These are phyloP conservation scores for Aplochiton taeniatus DNA, from an alignment of 2,797 vertebrate genomes.

Conservation along the genomic window DNA sequence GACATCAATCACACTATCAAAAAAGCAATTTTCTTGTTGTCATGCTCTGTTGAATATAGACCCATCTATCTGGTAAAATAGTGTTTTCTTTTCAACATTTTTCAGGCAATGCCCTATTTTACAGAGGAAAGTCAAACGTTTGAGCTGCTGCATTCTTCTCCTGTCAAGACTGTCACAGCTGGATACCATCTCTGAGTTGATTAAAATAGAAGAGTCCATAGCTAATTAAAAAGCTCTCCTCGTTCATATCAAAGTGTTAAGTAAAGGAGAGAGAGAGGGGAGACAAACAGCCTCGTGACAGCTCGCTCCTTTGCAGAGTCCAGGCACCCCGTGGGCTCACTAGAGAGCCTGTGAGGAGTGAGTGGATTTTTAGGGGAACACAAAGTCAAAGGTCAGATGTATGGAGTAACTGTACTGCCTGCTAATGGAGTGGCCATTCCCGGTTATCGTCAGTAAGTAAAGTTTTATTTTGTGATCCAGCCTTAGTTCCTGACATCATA, in stretches of 20 bases:
- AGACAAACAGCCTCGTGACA: conserved; percentile 78
- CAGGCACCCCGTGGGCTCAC: conserved; percentile 64
- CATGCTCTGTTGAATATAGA: conserved; percentile 49
- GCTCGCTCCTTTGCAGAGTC: conserved; percentile 75
- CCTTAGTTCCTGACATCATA: conserved; percentile 37
- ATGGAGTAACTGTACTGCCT: conserved; percentile 26
- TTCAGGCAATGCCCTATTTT: conserved; percentile 48
- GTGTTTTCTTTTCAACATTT: conserved; percentile 56
- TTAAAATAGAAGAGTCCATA: conserved; percentile 79
- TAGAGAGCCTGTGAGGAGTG: conserved; percentile 54
- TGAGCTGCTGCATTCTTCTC: conserved; percentile 70
- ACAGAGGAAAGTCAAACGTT: conserved; percentile 55
- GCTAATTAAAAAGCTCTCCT: conserved; percentile 81
- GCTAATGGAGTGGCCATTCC: conserved; percentile 51
- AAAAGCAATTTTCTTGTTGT: conserved; percentile 50
- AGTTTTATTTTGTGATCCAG: conserved; percentile 54
- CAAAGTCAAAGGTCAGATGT: conserved; percentile 58
- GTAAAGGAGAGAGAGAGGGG: conserved; percentile 71
- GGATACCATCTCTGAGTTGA: conserved; percentile 77
- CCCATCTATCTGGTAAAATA: conserved; percentile 66
- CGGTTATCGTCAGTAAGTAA: conserved; percentile 42
- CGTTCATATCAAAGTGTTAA: conserved; percentile 74
- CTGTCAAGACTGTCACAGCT: conserved; percentile 78
- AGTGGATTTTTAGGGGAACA: conserved; percentile 64
- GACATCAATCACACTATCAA: conserved; percentile 34